Evolutionary conservation across 2,797 vertebrate genomes (phyloP), one percentile per base, ranked within the genome.

Genomic region (Schizothorax lantsangensis): DNA sequence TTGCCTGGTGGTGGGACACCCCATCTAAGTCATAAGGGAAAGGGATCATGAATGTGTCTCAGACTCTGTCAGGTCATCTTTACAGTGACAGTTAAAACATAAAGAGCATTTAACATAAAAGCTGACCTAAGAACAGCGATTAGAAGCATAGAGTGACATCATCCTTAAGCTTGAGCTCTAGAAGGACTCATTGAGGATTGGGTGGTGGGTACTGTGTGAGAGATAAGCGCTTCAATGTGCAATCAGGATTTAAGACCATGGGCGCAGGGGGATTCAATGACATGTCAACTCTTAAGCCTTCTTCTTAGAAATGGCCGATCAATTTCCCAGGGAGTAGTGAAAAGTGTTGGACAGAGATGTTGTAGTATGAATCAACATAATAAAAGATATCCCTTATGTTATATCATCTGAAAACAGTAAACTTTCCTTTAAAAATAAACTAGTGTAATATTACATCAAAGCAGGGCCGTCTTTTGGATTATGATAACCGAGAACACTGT

Each of bases 181-280:
- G 59, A 84, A 52, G 66, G 11, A 69, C 45, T 81, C 57, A 84
- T 57, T 59, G 33, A 68, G 47, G 52, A 36, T 49, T 79, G 52
- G 6, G 74, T 87, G 62, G 66, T 84, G 83, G 69, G 57, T 40
- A 26, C 69, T 85, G 78, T 66, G 83, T 30, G 83, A 54, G 83
- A 84, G 78, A 88, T 84, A 85, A 85, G 78, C 86, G 79, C 49
- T 64, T 85, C 83, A 82, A 19, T 64, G 71, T 88, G 71, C 79
- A 88, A 88, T 88, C 83, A 82, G 83, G 87, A 88, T 78, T 88
- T 88, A 88, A 88, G 87, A 62, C 69, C 79, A 78, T 19, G 23
- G 33, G 57, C 38, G 17, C 59, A 15, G 83, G 64, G 80, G 78
- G 71, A 75, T 86, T 59, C 69, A 52, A 30, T 85, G 87, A 78